These are phyloP conservation scores for Drosophila pruinosa DNA, from an alignment of 1,140 invertebrate genomes.

Conservation along the genomic window DNA sequence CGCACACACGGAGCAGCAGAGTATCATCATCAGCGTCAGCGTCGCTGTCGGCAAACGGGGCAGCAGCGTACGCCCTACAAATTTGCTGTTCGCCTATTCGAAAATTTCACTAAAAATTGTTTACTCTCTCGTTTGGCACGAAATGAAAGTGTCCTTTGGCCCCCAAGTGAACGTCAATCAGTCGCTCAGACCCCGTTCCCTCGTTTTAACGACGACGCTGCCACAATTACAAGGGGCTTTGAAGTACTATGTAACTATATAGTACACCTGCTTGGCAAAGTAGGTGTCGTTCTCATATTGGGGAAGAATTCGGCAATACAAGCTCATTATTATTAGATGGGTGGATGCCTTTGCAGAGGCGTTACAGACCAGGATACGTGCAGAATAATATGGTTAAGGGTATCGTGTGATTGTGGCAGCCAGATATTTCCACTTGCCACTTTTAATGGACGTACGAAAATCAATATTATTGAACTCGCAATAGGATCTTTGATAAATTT, in stretches of 20 bases:
- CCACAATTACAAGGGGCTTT: neutral
- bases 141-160: constrained; percentile 81
- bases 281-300: constrained; percentile 5
- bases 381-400: neutral
- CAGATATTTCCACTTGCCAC: neutral
- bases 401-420: neutral
- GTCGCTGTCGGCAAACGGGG: constrained; percentile 17
- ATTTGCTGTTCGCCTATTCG: constrained; percentile 82
- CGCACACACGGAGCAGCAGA: constrained; percentile 51
- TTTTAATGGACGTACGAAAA: too few relatives aligned
- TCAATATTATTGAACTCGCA: too few relatives aligned
- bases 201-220: constrained; percentile 16
- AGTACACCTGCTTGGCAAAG: constrained; percentile 7
- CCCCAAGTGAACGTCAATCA: constrained; percentile 13
- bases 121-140: constrained; percentile 78
- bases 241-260: neutral
- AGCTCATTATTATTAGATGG: neutral
- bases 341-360: constrained; percentile 15
- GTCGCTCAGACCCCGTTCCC: neutral
- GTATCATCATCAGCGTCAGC: constrained; percentile 62
- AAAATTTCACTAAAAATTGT: constrained; percentile 83
- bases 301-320: constrained; percentile 34
- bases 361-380: neutral
- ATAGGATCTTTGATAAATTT: too few relatives aligned
- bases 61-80: constrained; percentile 60